phyloP scores from a whole-genome alignment of 2,113 vertebrate genomes.

The Eulacestoma nigropectus region DNA sequence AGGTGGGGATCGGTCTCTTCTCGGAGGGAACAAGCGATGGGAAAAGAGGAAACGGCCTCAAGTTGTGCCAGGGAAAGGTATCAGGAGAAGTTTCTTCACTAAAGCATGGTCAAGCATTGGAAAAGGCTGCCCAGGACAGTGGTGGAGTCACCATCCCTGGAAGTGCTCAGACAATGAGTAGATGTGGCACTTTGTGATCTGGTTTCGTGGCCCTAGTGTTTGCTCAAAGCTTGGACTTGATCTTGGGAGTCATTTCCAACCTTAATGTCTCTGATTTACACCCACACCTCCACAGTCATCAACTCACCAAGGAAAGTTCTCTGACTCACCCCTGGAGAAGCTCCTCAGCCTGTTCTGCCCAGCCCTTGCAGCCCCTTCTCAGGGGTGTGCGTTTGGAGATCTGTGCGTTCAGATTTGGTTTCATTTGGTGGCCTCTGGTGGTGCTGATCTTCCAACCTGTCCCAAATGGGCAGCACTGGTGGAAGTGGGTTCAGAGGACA shows the following conservation, averaged over 20 bases:
- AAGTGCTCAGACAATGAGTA: rapidly evolving
- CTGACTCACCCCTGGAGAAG: rapidly evolving
- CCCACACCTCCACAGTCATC: rapidly evolving
- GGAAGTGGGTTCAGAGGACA: not conserved
- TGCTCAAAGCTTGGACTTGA: not conserved
- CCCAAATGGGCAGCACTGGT: not conserved
- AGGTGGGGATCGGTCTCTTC: rapidly evolving
- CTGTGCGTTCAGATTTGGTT: rapidly evolving
- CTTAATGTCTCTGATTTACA: not conserved
- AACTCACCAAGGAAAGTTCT: not conserved
- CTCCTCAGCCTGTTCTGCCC: not conserved
- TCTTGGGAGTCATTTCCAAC: not conserved
- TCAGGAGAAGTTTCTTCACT: no score
- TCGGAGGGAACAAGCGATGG: not conserved
- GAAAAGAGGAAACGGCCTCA: not conserved
- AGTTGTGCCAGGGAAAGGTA: not conserved
- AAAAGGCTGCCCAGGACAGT: not conserved
- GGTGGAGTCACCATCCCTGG: not conserved
- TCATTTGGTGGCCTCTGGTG: not conserved
- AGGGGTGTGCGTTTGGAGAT: not conserved
- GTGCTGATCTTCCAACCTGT: not conserved
- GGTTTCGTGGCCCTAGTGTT: not conserved
- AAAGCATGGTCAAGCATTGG: not conserved
- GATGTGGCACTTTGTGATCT: not conserved
- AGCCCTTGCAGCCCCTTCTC: not conserved